A percentile compares a stretch with the other conserved stretches of the same genome.
These are phyloP conservation scores for Drosophila erecta DNA, from an alignment of 1,140 invertebrate species.

Conservation along the genomic window DNA sequence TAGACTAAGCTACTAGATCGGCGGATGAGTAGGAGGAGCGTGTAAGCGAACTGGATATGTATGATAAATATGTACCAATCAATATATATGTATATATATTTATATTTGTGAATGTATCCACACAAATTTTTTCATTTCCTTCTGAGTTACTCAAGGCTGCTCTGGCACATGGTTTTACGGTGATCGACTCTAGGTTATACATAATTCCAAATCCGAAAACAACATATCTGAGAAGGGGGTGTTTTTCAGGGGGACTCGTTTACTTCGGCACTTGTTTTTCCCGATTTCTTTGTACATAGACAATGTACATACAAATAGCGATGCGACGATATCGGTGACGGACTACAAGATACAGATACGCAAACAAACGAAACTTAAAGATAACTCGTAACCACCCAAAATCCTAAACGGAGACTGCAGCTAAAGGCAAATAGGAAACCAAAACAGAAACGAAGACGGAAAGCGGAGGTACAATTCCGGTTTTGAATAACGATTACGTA, in stretches of 20 bases:
- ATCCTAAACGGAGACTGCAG: slow-evolving; percentile 82
- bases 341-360: slow-evolving; percentile 59
- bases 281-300: slow-evolving; percentile 48
- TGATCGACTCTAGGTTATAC: slow-evolving; percentile 11
- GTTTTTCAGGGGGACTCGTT: slow-evolving; percentile 2
- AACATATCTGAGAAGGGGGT: slow-evolving; percentile 58
- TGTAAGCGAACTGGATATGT: slow-evolving; percentile 59
- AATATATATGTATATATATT: slow-evolving; percentile 64
- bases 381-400: slow-evolving; percentile 81
- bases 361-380: slow-evolving; percentile 76
- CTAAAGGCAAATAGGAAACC: slow-evolving; percentile 52
- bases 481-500: slow-evolving; percentile 48
- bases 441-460: slow-evolving; percentile 17
- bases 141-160: slow-evolving; percentile 7
- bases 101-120: slow-evolving; percentile 63
- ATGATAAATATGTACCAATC: slow-evolving; percentile 70
- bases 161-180: neutral
- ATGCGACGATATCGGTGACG: slow-evolving; percentile 35
- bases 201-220: slow-evolving; percentile 20
- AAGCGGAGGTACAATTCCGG: slow-evolving; percentile 17
- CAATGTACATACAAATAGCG: slow-evolving; percentile 51
- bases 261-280: slow-evolving; percentile 17
- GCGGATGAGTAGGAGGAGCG: slow-evolving; percentile 3
- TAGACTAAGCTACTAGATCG: slow-evolving; percentile 20
- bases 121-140: slow-evolving; percentile 22